phyloP scores from a whole-genome alignment of 2,888 invertebrate species.

The Pyrrhosoma nymphula region DNA sequence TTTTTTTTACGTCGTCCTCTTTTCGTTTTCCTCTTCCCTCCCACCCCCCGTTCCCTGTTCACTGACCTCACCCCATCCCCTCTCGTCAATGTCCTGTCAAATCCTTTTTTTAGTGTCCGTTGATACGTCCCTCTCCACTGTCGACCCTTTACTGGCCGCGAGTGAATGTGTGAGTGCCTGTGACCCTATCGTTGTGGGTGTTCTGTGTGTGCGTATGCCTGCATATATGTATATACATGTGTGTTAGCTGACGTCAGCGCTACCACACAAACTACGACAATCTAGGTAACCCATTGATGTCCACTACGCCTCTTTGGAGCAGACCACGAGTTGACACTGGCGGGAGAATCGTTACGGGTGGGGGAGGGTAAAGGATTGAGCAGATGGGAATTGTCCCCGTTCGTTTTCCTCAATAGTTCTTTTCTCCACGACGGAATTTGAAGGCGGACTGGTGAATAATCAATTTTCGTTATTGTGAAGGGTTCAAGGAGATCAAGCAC shows the following conservation, averaged over 20 bases:
- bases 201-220: not conserved
- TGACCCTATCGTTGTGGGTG: not conserved
- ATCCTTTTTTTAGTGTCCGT: slow-evolving; percentile 20
- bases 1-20: not conserved
- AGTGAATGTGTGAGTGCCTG: not conserved
- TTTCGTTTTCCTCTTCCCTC: not conserved
- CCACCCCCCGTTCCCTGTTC: not conserved
- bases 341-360: not conserved
- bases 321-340: slow-evolving; percentile 47
- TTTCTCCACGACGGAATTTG: too few relatives aligned
- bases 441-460: not conserved
- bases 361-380: not conserved
- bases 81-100: not conserved
- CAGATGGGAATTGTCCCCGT: too few relatives aligned
- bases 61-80: not conserved
- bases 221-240: not conserved
- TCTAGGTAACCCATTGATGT: not conserved
- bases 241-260: slow-evolving; percentile 38
- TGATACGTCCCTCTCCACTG: slow-evolving; percentile 27
- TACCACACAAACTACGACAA: not conserved
- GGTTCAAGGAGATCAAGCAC: not conserved
- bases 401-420: too few relatives aligned
- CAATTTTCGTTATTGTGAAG: not conserved
- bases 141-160: not conserved
- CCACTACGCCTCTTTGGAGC: slow-evolving; percentile 12